Percentiles rank a stretch among this genome's conserved stretches.
Conservation (phyloP, 2,113 vertebrate genomes). For the Penelope pileata region DNA sequence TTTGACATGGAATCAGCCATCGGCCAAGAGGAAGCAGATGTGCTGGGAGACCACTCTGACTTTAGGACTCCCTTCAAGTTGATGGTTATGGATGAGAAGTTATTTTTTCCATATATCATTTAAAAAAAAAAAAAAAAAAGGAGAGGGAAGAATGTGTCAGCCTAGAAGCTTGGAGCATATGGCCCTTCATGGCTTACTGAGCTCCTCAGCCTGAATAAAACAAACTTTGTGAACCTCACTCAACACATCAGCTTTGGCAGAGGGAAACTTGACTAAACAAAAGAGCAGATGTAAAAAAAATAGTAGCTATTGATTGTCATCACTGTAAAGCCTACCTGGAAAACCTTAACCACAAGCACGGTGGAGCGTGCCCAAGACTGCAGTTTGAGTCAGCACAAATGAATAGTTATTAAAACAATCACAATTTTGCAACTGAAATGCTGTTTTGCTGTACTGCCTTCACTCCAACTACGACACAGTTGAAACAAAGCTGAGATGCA, state of each 20-base stretch:
- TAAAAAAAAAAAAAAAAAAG: neutral
- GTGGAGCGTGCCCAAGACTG: neutral
- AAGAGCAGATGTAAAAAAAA: neutral
- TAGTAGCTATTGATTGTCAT: neutral
- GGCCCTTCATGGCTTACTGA: slow-evolving; percentile 34
- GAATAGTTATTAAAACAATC: neutral
- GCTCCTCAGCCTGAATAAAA: slow-evolving; percentile 8
- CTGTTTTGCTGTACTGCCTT: neutral
- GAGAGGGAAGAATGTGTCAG: neutral
- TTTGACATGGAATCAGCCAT: slow-evolving; percentile 18
- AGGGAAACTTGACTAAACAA: neutral
- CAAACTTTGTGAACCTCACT: neutral
- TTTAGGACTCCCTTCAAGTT: neutral
- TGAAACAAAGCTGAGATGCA: neutral
- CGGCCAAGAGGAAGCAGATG: slow-evolving; percentile 33
- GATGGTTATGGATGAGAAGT: slow-evolving; percentile 7
- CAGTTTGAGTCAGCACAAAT: neutral
- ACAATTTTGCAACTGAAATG: neutral
- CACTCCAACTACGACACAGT: neutral
- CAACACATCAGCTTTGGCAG: neutral
- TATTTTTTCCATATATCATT: neutral
- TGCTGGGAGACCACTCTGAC: neutral
- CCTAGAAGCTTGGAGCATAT: neutral
- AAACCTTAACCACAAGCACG: neutral
- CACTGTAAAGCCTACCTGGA: neutral